Base-by-base conservation (phyloP, 64 coral and sea anemone genomes). In the Orbicella faveolata region DNA sequence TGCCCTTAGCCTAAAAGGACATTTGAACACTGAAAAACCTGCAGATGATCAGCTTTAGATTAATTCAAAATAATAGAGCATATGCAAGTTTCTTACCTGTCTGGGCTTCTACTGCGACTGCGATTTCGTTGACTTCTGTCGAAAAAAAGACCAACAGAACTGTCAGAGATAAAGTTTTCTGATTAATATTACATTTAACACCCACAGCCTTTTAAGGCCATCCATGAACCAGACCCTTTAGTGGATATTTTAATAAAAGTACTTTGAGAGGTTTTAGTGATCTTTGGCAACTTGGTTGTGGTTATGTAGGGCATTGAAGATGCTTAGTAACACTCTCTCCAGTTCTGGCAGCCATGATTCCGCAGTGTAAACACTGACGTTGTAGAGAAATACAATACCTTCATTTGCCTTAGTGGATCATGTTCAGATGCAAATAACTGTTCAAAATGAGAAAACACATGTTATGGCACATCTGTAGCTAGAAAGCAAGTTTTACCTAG, bases 401-500 rank as follows among this genome's bases (percentile, higher is more conserved):
- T 97, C 77, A 92, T 89, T 79, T 97, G 92, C 87, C 88, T 94
- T 97, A 90, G 95, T 91, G 90, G 95, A 83, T 96, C 95, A 93
- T 93, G 95, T 81, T 97, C 95, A 97, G 92, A 94, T 86, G 83
- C 95, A 93, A 92, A 97, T 77, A 93, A 97, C 95, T 97, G 95
- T 97, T 97, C 94, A 80, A 97, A 97, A 93, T 94, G 95, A 97
- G 95, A 97, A 89, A 93, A 97, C 90, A 97, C 78, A 97, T 78
- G 90, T 93, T 97, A 97, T 97, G 90, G 93, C 89, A 97, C 88
- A 91, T 87, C 87, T 93, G 91, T 52, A 53, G 82, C 82, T 85
- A 73, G 65, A 72, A 33, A 41, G 20, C 36, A 73, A 85, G 72
- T 52, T 70, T 64, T 69, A 69, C 34, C 78, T 78, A 78, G 8